These are phyloP conservation scores for Menidia beryllina DNA, from an alignment of 2,113 vertebrate genomes.

Conservation along the genomic window DNA sequence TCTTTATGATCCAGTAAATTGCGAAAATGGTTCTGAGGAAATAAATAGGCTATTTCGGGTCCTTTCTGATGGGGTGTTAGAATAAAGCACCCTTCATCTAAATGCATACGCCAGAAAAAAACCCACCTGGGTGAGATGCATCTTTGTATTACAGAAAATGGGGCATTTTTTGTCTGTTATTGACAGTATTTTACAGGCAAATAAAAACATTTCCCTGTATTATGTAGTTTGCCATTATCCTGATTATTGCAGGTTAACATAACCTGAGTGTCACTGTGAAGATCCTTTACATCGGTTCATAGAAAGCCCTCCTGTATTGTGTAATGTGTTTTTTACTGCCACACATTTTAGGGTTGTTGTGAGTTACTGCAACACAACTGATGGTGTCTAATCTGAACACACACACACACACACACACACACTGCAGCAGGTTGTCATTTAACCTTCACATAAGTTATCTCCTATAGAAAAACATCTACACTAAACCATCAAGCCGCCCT, in stretches of 20 bases:
- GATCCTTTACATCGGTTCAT: neutral
- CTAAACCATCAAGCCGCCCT: neutral
- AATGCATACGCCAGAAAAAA: neutral
- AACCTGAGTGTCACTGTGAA: neutral
- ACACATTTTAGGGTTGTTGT: neutral
- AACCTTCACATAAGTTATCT: neutral
- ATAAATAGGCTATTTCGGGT: conserved; percentile 25
- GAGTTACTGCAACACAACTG: neutral
- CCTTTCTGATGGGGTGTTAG: conserved; percentile 1
- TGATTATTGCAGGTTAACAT: neutral
- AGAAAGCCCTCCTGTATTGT: neutral
- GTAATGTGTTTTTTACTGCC: neutral
- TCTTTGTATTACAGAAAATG: neutral
- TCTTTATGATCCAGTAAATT: conserved; percentile 67
- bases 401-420: no score
- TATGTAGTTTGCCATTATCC: no score
- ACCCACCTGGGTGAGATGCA: neutral
- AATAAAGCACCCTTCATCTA: conserved; percentile 2
- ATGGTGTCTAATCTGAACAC: no score
- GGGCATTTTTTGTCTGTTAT: neutral
- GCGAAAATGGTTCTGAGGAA: conserved; percentile 50
- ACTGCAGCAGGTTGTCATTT: no score
- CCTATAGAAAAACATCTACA: neutral
- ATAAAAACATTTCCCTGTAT: neutral
- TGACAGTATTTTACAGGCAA: neutral